Evolutionary conservation across 2,797 vertebrate species (phyloP), one percentile per base, ranked within the genome.

Genomic region (Eupleurogrammus muticus): DNA sequence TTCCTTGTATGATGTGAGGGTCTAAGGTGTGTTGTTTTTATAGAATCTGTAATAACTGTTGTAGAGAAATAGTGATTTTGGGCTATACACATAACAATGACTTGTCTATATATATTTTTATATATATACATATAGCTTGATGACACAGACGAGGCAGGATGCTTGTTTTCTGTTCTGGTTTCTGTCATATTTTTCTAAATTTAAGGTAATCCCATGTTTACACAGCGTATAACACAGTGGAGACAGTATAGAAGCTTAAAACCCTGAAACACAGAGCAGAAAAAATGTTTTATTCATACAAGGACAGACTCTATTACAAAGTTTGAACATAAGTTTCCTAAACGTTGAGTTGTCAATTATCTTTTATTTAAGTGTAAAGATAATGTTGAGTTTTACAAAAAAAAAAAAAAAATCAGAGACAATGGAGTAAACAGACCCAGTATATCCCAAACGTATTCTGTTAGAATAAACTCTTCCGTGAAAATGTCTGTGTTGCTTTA

Each of bases 361-460:
- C 6, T 44, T 44, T 13, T 0, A 9, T 55, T 64, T 55, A 44
- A 50, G 14, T 5, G 48, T 55, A 38, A 54, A 71, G 69, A 50
- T 34, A 32, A 57, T 19, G 10, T 51, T 56, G 34, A 54, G 50
- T 63, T 19, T 71, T 19, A 32, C 23, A 49, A 63, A 49, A 63
- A 13, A 19, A 13, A 16, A 66, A 52, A 6, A 34, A 16, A 28
- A 32, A 24, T 40, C 42, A 52, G 56, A 35, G 16, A 13, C 46
- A 57, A 49, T 49, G 60, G 4, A 23, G 19, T n/a, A 21, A 66
- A 42, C 20, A 10, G 35, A 28, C 17, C 13, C 49, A 52, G 58
- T 9, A 5, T 0, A 32, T 48, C 17, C 10, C 21, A 35, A 2
- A 47, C 21, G 1, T 28, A 23, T 48, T 62, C 38, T 50, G 35